These are phyloP conservation scores for Octodonta nipae DNA, from an alignment of 2,888 invertebrate species.

Conservation along the genomic window DNA sequence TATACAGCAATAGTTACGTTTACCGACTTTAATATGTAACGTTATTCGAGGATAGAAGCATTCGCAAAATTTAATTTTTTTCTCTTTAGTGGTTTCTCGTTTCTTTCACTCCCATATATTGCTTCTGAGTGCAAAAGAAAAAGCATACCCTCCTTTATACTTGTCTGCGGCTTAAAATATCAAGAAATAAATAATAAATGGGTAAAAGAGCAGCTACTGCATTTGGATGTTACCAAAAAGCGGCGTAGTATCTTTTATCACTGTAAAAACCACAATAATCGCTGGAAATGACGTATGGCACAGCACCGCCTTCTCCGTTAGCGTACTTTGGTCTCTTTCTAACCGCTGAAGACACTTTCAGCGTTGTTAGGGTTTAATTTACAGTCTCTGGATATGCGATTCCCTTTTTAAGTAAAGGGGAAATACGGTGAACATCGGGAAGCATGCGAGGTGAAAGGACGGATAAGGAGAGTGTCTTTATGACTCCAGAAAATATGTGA, in stretches of 20 bases:
- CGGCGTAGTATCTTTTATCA: slow-evolving; percentile 18
- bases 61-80: too few relatives aligned
- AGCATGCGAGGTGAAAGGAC: too few relatives aligned
- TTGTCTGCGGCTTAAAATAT: slow-evolving; percentile 12
- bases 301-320: slow-evolving; percentile 19
- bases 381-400: slow-evolving; percentile 11
- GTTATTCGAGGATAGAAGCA: too few relatives aligned
- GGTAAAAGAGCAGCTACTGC: slow-evolving; percentile 8
- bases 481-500: too few relatives aligned
- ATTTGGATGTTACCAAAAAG: slow-evolving; percentile 14
- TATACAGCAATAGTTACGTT: too few relatives aligned
- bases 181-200: slow-evolving; percentile 15
- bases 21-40: too few relatives aligned
- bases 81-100: too few relatives aligned
- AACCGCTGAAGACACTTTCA: slow-evolving; percentile 12
- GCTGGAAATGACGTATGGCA: slow-evolving; percentile 20
- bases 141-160: slow-evolving; percentile 1
- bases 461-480: too few relatives aligned
- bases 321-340: slow-evolving; percentile 11
- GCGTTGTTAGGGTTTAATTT: slow-evolving; percentile 20
- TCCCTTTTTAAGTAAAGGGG: neutral
- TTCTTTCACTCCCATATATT: neutral
- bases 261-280: slow-evolving; percentile 22
- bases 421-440: too few relatives aligned
- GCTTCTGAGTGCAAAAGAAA: neutral